Base-by-base conservation (phyloP, 2,797 vertebrate species). In the Falco peregrinus region DNA sequence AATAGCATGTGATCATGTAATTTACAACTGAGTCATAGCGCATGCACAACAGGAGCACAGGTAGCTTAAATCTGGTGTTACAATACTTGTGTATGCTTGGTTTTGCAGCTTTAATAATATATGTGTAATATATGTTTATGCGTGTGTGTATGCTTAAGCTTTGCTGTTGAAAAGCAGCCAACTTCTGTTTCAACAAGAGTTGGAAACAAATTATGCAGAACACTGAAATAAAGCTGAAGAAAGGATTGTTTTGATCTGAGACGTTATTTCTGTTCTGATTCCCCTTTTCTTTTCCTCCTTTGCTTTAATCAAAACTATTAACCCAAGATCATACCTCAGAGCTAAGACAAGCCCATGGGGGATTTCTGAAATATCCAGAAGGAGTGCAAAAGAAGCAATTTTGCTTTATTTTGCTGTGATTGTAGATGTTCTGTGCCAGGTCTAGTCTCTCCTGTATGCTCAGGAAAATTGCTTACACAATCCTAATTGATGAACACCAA, bases 261-360 rank as follows among this genome's bases (percentile, higher is more conserved):
- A 50, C 71, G 35, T 65, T 91, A 65, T 81, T 95, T 93, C 82
- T 93, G 24, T 93, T 95, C 70, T 74, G 56, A 79, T 89, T 89
- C 39, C 15, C 15, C 43, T 83, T 91, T 91, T 50, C 28, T 92
- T 61, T 70, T 88, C 39, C 20, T 78, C 50, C 43, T 86, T 87
- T 92, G 60, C 51, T 70, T 90, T 95, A 84, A 82, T 89, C 63
- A 77, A 89, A 95, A 41, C 65, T 61, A 39, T 95, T 89, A 91
- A 91, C 76, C 68, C 1, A 9, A 83, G 91, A 83, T 91, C 68
- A 57, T 54, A 61, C 21, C 70, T 92, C 60, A 79, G 74, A 94
- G 75, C 53, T 92, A 67, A 79, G 69, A 56, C 22, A 74, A 84
- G 15, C 21, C 54, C 33, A 47, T 26, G 53, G 84, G 56, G 39